Base-by-base conservation (phyloP, 2,113 vertebrate species). In the Pipra filicauda region DNA sequence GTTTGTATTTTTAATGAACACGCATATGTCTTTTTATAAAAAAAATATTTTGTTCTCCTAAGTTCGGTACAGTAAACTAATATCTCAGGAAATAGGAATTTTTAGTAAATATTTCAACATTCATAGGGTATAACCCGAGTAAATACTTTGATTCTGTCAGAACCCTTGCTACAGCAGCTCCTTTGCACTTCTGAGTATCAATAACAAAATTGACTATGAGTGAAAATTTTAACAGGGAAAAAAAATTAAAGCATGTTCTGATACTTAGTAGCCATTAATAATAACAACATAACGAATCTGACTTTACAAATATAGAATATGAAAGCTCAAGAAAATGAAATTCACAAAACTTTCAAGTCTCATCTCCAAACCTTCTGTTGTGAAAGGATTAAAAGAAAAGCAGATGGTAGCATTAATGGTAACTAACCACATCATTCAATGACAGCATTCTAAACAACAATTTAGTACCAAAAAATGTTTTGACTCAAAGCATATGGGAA, bases 281-380 rank as follows among this genome's bases (percentile, higher is more conserved):
- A 27, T 4, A 88, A 58, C 0, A 91, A 77, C 0, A 15, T 9
- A 37, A 35, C 18, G 3, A 20, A 0, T 14, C 49, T 0, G 0
- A 19, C 39, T 75, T 43, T 13, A 54, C 16, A 69, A 31, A 52
- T 4, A 39, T 0, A 55, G 24, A 85, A 23, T 12, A 33, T 6
- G 20, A 72, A 93, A 23, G 15, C 41, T 15, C 7, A 73, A 66
- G 16, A 16, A 80, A 75, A 48, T 8, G 1, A 16, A 85, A 74
- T 62, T 83, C 23, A 70, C 13, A 54, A 17, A 80, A 91, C 11
- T 76, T 75, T 6, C 26, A 58, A 52, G 19, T 37, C 18, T 65
- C 20, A 35, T 41, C 20, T 76, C 58, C 67, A 93, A 44, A 16
- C 31, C 35, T n/a, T 54, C 49, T 76, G 46, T 23, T 76, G 30